Conservation (phyloP, 2,888 invertebrate species). For the Euzophera pinguis region DNA sequence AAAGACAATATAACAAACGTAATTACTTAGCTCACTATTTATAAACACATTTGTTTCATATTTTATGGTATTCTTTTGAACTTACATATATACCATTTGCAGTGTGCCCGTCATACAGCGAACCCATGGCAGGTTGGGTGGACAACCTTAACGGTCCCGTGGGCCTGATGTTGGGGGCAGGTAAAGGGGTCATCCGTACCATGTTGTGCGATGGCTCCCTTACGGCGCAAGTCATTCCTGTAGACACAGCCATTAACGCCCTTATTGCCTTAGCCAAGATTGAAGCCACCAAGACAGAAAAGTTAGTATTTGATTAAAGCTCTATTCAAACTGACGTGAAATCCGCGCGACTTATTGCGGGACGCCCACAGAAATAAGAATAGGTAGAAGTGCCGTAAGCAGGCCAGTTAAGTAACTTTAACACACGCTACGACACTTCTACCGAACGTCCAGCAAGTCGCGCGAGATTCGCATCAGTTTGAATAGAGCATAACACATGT, state of each 20-base stretch:
- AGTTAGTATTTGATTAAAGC: constrained; percentile 42
- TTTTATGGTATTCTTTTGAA: not conserved
- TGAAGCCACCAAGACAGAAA: constrained; percentile 70
- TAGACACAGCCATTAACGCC: constrained; percentile 89
- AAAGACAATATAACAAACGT: too few relatives aligned
- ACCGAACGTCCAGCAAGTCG: too few relatives aligned
- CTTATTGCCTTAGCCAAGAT: constrained; percentile 86
- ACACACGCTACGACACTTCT: too few relatives aligned
- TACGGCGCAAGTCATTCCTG: constrained; percentile 87
- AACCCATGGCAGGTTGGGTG: constrained; percentile 93
- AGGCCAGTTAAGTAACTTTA: too few relatives aligned
- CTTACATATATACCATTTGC: constrained; percentile 8
- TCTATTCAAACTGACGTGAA: too few relatives aligned
- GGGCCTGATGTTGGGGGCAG: constrained; percentile 88
- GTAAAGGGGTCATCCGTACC: constrained; percentile 91
- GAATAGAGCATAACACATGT: too few relatives aligned
- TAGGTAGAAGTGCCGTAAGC: too few relatives aligned
- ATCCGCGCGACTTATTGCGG: too few relatives aligned
- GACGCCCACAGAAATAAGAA: too few relatives aligned
- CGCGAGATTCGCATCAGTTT: too few relatives aligned
- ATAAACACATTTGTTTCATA: too few relatives aligned
- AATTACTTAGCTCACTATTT: too few relatives aligned
- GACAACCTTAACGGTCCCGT: constrained; percentile 95
- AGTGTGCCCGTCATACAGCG: constrained; percentile 74
- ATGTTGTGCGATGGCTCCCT: constrained; percentile 87